Evolutionary conservation across 2,888 invertebrate species (phyloP).

Genomic region (Eledone cirrhosa): DNA sequence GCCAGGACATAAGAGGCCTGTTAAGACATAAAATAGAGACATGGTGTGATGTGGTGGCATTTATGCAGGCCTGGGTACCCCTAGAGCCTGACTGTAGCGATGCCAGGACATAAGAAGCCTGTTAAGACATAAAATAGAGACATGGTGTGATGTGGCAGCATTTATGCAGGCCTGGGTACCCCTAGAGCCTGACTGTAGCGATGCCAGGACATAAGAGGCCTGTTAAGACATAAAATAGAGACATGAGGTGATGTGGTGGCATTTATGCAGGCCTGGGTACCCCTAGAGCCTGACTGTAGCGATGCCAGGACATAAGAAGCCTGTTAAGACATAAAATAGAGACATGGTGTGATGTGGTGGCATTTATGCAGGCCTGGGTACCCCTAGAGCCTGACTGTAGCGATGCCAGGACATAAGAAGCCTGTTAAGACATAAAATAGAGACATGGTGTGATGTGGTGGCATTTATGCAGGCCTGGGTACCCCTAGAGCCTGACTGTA

Average conservation of each 20-base stretch:
- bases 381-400: slow-evolving; percentile 94
- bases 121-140: slow-evolving; percentile 39
- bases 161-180: slow-evolving; percentile 99
- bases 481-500: slow-evolving; percentile 94
- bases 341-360: too few relatives aligned
- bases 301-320: slow-evolving; percentile 85
- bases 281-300: slow-evolving; percentile 91
- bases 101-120: slow-evolving; percentile 81
- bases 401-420: slow-evolving; percentile 84
- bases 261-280: slow-evolving; percentile 98
- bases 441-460: too few relatives aligned
- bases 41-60: slow-evolving; percentile 81
- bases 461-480: too few relatives aligned
- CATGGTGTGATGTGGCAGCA: slow-evolving; percentile 78
- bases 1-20: slow-evolving; percentile 82
- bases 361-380: slow-evolving; percentile 98
- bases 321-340: slow-evolving; percentile 52
- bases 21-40: slow-evolving; percentile 25
- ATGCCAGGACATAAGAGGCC: slow-evolving; percentile 83
- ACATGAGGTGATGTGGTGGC: too few relatives aligned
- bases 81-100: slow-evolving; percentile 92
- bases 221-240: slow-evolving; percentile 44
- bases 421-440: slow-evolving; percentile 59
- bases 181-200: slow-evolving; percentile 90
- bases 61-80: slow-evolving; percentile 98